Evolutionary conservation across 1,140 invertebrate genomes (phyloP), one percentile per base, ranked within the genome.

Genomic region (Scaptomyza graminum): DNA sequence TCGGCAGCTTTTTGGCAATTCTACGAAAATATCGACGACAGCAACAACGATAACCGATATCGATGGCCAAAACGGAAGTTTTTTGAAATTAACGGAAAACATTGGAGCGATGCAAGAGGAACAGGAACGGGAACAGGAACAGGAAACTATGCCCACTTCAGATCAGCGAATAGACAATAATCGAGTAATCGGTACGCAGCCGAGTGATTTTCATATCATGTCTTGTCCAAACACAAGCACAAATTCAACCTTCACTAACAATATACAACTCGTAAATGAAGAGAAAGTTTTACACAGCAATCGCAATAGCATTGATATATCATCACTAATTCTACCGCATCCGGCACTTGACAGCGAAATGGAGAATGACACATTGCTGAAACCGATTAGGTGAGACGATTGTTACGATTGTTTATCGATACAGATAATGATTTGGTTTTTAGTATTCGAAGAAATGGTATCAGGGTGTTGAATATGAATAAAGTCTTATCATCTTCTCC

Each of bases 1-100:
- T 13, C 66, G 60, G 2, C 16, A 56, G 8, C 28, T 50, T 8
- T 64, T 70, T 28, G 54, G 37, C 8, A 34, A 15, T 44, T n/a
- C n/a, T n/a, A 9, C 41, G 4, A 63, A 47, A 18, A 31, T 25
- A n/a, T n/a, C n/a, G 11, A 16, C 13, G 12, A 4, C 22, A 13
- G 43, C 13, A 15, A 41, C 11, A 12, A 22, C 39, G 13, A 31
- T 50, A n/a, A n/a, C n/a, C 28, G 7, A 31, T 22, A 2, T 3
- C 28, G 28, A 31, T 6, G 28, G 28, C 28, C 7, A 5, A 6
- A 5, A 31, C 28, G 28, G 28, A 6, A 9, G 12, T 5, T 39
- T 15, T 54, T 16, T 3, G 12, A 12, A 6, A 54, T 13, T 7
- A 6, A 6, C 16, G 31, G 15, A 54, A 12, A 37, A 39, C 34